Evolutionary conservation across 2,888 invertebrate genomes (phyloP).

Genomic region (Andrena dorsata): DNA sequence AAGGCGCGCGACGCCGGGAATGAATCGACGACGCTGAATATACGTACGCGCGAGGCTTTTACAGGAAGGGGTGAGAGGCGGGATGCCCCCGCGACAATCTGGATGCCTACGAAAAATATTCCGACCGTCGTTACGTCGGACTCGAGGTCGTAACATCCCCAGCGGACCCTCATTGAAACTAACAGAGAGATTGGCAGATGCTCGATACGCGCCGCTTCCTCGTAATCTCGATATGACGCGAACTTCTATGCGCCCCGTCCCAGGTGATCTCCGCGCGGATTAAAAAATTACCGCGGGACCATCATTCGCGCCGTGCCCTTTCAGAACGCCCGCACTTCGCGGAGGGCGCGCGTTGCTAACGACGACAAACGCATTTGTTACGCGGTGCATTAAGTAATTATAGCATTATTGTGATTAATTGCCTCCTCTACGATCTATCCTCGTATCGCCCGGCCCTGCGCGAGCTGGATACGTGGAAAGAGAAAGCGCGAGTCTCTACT

Average conservation of each 20-base stretch:
- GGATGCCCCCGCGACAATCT: constrained; percentile 27
- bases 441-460: background rate
- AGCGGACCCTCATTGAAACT: constrained; percentile 56
- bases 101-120: constrained; percentile 30
- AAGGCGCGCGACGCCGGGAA: background rate
- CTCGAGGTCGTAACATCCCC: constrained; percentile 40
- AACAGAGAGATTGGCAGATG: constrained; percentile 47
- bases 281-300: constrained; percentile 57
- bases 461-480: background rate
- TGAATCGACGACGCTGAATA: constrained; percentile 18
- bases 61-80: background rate
- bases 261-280: constrained; percentile 36
- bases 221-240: constrained; percentile 61
- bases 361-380: constrained; percentile 14
- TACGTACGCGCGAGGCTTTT: constrained; percentile 7
- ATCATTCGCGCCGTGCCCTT: constrained; percentile 16
- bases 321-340: constrained; percentile 32
- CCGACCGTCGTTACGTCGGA: constrained; percentile 37
- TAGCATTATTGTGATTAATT: constrained; percentile 56
- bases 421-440: constrained; percentile 26
- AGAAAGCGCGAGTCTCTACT: constrained; percentile 3
- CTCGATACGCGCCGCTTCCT: constrained; percentile 55
- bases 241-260: constrained; percentile 33
- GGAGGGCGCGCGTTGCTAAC: constrained; percentile 8
- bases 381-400: constrained; percentile 59